phyloP scores from a whole-genome alignment of 2,113 vertebrate genomes.

The Embiotoca jacksoni region DNA sequence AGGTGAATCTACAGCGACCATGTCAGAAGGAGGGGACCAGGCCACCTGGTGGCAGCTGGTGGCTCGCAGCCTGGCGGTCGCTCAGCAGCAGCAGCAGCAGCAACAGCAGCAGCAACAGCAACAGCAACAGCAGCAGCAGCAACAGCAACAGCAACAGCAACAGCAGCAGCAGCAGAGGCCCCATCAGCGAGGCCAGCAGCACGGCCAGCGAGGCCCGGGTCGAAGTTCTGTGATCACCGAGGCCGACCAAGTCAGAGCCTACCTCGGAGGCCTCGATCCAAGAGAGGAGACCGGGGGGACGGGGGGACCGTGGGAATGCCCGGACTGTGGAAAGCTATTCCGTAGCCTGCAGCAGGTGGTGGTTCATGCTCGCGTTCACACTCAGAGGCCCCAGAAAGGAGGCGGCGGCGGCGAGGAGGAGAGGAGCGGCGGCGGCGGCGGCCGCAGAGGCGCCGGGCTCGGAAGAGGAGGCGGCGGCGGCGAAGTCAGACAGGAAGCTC shows the following conservation, averaged over 20 bases:
- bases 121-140: slow-evolving; percentile 44
- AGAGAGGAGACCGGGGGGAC: slow-evolving; percentile 69
- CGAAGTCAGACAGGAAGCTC: slow-evolving; percentile 74
- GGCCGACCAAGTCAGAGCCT: slow-evolving; percentile 80
- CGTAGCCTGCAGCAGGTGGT: slow-evolving; percentile 84
- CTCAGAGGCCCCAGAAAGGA: slow-evolving; percentile 77
- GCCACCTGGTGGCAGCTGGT: slow-evolving; percentile 86
- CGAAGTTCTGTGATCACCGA: slow-evolving; percentile 77
- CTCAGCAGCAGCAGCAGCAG: slow-evolving; percentile 80
- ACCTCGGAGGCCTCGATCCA: slow-evolving; percentile 77
- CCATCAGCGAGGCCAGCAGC: slow-evolving; percentile 74
- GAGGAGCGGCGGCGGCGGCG: slow-evolving; percentile 33
- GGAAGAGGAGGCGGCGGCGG: slow-evolving; percentile 57
- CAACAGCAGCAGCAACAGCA: slow-evolving; percentile 74
- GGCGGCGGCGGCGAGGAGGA: slow-evolving; percentile 56
- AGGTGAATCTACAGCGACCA: slow-evolving; percentile 41
- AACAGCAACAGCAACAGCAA: too few relatives aligned
- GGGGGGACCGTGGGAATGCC: slow-evolving; percentile 84
- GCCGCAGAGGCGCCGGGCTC: slow-evolving; percentile 55
- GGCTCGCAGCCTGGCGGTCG: slow-evolving; percentile 82
- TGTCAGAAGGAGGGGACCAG: slow-evolving; percentile 76
- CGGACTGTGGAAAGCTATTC: slow-evolving; percentile 86
- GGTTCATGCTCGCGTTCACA: slow-evolving; percentile 83
- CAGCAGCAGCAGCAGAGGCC: slow-evolving; percentile 68
- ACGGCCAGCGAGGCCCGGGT: slow-evolving; percentile 63